phyloP scores from a whole-genome alignment of 2,797 vertebrate species.

The Bufotes viridis region DNA sequence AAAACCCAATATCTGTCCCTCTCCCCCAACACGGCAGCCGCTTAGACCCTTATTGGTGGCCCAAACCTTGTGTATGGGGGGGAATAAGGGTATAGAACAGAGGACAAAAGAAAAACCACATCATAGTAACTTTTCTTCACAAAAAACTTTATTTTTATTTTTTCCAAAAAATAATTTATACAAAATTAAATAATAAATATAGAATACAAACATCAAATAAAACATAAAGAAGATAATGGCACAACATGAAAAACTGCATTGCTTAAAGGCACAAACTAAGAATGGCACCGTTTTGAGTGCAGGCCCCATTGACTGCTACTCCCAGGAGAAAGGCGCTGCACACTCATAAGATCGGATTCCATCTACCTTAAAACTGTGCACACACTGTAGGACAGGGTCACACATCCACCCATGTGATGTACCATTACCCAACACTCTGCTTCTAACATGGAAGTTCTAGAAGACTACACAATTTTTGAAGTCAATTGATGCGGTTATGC shows the following conservation, averaged over 20 bases:
- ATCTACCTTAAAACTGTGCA: not conserved
- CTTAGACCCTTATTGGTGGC: too few relatives aligned
- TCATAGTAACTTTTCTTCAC: not conserved
- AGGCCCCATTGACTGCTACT: not conserved
- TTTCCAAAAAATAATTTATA: not conserved
- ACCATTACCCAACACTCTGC: too few relatives aligned
- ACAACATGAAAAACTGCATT: not conserved
- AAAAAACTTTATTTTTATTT: not conserved
- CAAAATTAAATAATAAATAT: constrained; percentile 39
- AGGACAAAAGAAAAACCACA: not conserved
- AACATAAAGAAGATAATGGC: not conserved
- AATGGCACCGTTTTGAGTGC: not conserved
- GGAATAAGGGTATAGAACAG: not conserved
- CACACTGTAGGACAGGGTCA: not conserved
- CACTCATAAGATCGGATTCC: not conserved
- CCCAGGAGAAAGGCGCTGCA: not conserved
- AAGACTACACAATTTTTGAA: too few relatives aligned
- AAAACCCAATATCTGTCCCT: not conserved
- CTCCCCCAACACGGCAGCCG: too few relatives aligned
- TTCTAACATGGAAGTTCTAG: too few relatives aligned
- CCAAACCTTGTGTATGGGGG: not conserved
- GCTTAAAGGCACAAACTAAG: not conserved
- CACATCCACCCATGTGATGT: too few relatives aligned
- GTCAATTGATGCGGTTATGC: too few relatives aligned
- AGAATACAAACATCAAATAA: not conserved